Percentiles rank a stretch among this genome's conserved stretches.
phyloP scores from a whole-genome alignment of 2,113 vertebrate species.

The Chaetura pelagica region DNA sequence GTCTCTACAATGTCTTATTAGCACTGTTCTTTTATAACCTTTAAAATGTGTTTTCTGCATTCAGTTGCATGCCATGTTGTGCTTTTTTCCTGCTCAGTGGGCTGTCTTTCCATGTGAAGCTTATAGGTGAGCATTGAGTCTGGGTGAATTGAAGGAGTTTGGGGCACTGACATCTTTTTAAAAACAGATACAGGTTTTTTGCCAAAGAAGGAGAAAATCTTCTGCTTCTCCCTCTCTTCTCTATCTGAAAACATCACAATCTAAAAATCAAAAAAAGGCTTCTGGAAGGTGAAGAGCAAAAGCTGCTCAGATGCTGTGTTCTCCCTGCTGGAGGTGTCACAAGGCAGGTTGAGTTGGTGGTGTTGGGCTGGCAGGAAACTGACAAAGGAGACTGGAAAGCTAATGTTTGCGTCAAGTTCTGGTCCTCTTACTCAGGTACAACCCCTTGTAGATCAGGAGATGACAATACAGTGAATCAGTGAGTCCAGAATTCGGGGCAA shows the following conservation, averaged over 20 bases:
- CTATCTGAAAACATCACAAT: not conserved
- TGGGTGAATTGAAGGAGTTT: not conserved
- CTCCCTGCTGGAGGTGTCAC: accelerated
- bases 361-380: not conserved
- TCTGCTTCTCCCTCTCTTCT: not conserved
- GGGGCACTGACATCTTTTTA: not conserved
- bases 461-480: not conserved
- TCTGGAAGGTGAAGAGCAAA: not conserved
- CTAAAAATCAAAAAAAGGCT: not conserved
- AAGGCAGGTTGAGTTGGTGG: not conserved
- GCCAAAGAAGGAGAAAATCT: not conserved
- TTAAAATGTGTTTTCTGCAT: not conserved
- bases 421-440: not conserved
- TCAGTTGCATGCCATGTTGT: not conserved
- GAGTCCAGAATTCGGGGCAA: accelerated
- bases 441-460: not conserved
- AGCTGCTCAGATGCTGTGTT: not conserved
- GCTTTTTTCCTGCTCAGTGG: not conserved
- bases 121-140: not conserved
- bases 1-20: conserved; percentile 26
- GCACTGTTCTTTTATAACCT: conserved; percentile 27
- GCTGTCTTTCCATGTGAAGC: not conserved
- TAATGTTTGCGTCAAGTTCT: not conserved
- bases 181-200: not conserved
- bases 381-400: not conserved